Evolutionary conservation across 2,113 vertebrate species (phyloP).

Genomic region (Ptyas mucosa): DNA sequence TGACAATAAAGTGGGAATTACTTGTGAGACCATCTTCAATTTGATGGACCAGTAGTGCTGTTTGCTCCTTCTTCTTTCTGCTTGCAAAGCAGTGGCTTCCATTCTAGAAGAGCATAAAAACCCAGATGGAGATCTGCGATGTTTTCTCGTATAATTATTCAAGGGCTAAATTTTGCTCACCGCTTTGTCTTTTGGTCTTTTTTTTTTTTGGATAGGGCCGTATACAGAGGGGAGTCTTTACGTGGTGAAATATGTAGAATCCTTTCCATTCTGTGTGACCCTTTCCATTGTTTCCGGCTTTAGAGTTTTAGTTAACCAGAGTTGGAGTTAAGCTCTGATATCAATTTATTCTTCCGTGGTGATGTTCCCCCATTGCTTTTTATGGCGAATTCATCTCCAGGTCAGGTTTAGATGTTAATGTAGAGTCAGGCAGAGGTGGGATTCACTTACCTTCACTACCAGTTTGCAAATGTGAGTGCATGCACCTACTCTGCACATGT

Average conservation of each 20-base stretch:
- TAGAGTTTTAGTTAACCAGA: not conserved
- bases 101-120: not conserved
- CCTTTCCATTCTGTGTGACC: not conserved
- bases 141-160: not conserved
- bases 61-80: fast-evolving
- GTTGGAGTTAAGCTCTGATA: not conserved
- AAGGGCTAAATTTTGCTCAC: not conserved
- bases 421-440: too few relatives aligned
- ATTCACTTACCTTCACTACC: too few relatives aligned
- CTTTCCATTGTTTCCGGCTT: not conserved
- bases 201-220: not conserved
- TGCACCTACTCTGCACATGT: too few relatives aligned
- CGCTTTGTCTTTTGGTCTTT: not conserved
- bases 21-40: slow-evolving; percentile 40
- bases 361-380: not conserved
- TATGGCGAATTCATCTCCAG: not conserved
- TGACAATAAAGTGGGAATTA: not conserved
- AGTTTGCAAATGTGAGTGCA: too few relatives aligned
- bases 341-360: not conserved
- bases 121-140: not conserved
- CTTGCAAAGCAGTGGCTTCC: not conserved
- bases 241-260: not conserved
- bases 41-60: slow-evolving; percentile 1
- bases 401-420: not conserved
- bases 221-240: not conserved